A percentile compares a stretch with the other conserved stretches of the same genome.
Evolutionary conservation across 2,888 invertebrate genomes (phyloP).

Genomic region (Theristus sp.): DNA sequence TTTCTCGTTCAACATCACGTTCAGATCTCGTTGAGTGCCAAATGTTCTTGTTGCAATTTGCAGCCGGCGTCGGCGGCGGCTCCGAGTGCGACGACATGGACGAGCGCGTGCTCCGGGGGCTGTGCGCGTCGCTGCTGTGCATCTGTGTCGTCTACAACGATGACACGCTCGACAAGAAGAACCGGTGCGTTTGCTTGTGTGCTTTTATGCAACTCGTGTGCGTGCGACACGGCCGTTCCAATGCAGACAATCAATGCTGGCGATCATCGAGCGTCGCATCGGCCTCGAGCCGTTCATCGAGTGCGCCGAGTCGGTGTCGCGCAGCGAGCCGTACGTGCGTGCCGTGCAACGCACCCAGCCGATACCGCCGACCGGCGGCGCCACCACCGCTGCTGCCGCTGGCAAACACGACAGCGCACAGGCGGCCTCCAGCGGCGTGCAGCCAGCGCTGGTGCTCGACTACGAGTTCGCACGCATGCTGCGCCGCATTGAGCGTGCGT

Average conservation of each 20-base stretch:
- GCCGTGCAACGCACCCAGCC: conserved; percentile 70
- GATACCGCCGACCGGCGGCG: conserved; percentile 52
- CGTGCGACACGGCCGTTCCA: no score
- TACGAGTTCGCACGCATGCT: conserved; percentile 82
- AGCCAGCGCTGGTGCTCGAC: conserved; percentile 52
- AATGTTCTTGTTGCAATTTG: no score
- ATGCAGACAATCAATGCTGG: conserved; percentile 41
- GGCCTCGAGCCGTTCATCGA: conserved; percentile 69
- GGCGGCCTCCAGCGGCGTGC: no score
- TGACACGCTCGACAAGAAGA: conserved; percentile 53
- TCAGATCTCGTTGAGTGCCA: no score
- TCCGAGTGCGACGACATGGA: conserved; percentile 53
- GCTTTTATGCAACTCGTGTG: no score
- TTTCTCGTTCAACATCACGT: no score
- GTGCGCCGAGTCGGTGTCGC: conserved; percentile 49
- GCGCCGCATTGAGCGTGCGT: conserved; percentile 40
- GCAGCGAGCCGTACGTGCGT: background rate
- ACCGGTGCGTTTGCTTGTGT: conserved; percentile 34
- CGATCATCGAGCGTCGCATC: conserved; percentile 67
- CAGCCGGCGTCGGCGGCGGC: conserved; percentile 42
- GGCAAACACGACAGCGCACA: no score
- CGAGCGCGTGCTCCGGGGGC: conserved; percentile 65
- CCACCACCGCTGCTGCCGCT: no score
- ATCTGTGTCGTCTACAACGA: conserved; percentile 76
- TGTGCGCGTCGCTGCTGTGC: conserved; percentile 78